phyloP scores from a whole-genome alignment of 2,888 invertebrate species.

The Teleogryllus oceanicus region DNA sequence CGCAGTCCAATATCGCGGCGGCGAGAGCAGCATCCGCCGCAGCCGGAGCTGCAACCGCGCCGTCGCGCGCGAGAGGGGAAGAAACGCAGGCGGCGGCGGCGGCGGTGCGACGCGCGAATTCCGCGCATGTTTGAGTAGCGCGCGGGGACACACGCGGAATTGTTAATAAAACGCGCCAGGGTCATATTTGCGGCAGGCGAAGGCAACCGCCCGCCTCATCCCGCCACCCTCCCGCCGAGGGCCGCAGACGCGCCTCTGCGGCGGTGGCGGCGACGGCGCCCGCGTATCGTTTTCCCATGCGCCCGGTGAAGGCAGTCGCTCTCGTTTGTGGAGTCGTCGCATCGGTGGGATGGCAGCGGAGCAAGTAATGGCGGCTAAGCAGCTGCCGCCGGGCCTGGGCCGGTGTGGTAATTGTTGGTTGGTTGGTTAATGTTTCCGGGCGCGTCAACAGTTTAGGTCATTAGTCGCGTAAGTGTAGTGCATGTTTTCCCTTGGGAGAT shows the following conservation, averaged over 20 bases:
- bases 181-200: neutral
- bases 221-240: neutral
- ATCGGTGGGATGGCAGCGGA: no score
- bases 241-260: neutral
- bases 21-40: no score
- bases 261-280: neutral
- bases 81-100: neutral
- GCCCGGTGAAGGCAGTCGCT: no score
- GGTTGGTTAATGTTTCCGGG: no score
- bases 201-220: no score
- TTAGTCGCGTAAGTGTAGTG: no score
- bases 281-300: neutral
- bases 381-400: no score
- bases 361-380: no score
- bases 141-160: constrained; percentile 18
- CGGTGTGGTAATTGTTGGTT: no score
- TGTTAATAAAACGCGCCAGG: constrained; percentile 3
- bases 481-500: no score
- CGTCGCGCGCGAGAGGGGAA: neutral
- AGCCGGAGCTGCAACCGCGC: neutral
- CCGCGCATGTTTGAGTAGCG: constrained; percentile 18
- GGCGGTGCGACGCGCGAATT: neutral
- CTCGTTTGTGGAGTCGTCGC: no score
- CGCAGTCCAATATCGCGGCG: neutral
- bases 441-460: no score